These are phyloP conservation scores for Choreutis nemorana DNA, from an alignment of 2,888 invertebrate species.

Conservation along the genomic window DNA sequence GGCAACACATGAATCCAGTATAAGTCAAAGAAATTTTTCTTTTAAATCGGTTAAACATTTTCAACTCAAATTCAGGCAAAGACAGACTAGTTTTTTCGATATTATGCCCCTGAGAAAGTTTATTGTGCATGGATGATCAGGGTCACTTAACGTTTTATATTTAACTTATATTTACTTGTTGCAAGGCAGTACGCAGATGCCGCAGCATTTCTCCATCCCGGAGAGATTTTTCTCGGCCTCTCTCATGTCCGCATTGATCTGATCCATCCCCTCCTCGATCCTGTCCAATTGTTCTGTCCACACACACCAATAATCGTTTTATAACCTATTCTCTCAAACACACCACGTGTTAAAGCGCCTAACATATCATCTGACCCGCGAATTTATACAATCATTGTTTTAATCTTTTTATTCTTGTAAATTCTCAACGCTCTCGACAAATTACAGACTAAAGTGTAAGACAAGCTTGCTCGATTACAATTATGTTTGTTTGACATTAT, in stretches of 20 bases:
- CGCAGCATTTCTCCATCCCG: constrained; percentile 99
- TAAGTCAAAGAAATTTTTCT: no score
- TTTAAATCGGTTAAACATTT: no score
- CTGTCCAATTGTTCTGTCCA: constrained; percentile 97
- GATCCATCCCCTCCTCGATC: constrained; percentile 99
- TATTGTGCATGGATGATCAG: no score
- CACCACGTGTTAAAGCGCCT: constrained; percentile 41
- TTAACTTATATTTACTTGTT: constrained; percentile 80
- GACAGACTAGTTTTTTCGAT: no score
- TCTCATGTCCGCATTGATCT: constrained; percentile 99
- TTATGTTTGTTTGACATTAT: no score
- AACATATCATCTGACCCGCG: constrained; percentile 17
- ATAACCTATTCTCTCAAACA: constrained; percentile 27
- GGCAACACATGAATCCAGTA: no score
- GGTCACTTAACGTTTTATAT: no score
- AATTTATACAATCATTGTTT: constrained; percentile 11
- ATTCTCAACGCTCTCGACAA: constrained; percentile 67
- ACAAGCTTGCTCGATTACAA: constrained; percentile 29
- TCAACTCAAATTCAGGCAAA: no score
- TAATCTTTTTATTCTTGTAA: constrained; percentile 30
- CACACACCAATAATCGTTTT: constrained; percentile 46
- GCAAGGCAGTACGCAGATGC: constrained; percentile 97
- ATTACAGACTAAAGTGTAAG: constrained; percentile 56
- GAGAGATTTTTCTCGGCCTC: constrained; percentile 99
- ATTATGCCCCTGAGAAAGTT: no score